These are phyloP conservation scores for Cephus nigrinus DNA, from an alignment of 2,888 invertebrate genomes.

Conservation along the genomic window DNA sequence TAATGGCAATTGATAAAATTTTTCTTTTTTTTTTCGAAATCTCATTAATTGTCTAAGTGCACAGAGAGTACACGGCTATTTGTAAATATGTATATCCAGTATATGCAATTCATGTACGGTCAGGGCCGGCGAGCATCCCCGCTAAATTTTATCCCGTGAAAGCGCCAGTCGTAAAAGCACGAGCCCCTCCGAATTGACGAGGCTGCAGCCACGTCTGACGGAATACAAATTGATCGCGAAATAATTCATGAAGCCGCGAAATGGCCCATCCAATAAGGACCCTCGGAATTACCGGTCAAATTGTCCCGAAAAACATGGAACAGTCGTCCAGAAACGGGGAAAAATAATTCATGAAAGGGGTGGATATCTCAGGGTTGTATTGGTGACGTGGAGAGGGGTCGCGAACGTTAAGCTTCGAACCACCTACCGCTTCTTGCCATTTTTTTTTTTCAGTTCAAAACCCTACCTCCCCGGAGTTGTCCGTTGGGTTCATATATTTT, in stretches of 20 bases:
- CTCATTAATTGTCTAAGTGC: too few relatives aligned
- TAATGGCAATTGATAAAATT: too few relatives aligned
- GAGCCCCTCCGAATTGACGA: conserved; percentile 3
- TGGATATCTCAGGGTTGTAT: neutral
- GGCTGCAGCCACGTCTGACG: conserved; percentile 13
- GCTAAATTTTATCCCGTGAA: conserved; percentile 1
- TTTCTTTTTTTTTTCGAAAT: too few relatives aligned
- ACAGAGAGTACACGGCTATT: neutral
- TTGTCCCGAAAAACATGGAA: conserved; percentile 20
- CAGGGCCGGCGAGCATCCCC: neutral
- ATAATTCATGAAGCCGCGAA: conserved; percentile 33
- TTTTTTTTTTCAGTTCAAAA: neutral
- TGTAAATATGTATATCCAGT: neutral
- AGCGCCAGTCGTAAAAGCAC: conserved; percentile 18
- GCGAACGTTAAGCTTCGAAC: neutral
- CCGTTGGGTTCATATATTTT: conserved; percentile 9
- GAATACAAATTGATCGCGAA: conserved; percentile 37
- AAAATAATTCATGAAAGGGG: conserved; percentile 22
- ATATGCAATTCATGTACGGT: neutral
- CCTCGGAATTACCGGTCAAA: conserved; percentile 21
- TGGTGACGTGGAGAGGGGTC: too few relatives aligned
- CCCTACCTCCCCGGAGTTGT: neutral
- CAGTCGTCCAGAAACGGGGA: conserved; percentile 13
- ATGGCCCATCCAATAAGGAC: conserved; percentile 23
- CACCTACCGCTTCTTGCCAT: neutral